Evolutionary conservation across 1,140 invertebrate species (phyloP).

Genomic region (Epicauta chinensis): DNA sequence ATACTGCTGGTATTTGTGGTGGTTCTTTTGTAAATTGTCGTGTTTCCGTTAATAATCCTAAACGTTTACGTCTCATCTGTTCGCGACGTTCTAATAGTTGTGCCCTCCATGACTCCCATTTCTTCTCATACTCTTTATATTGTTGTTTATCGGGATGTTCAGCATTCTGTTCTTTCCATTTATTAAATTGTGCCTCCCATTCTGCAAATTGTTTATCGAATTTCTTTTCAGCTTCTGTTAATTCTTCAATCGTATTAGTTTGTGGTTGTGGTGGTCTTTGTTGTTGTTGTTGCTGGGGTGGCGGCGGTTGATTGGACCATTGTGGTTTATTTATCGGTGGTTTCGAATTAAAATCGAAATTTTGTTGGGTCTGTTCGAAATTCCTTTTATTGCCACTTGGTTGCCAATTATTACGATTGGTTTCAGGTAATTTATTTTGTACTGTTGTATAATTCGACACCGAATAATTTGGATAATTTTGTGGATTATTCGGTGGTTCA

Average conservation of each 20-base stretch:
- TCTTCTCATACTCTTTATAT: slow-evolving; percentile 74
- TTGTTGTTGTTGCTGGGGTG: not conserved
- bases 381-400: not conserved
- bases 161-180: slow-evolving; percentile 77
- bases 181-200: slow-evolving; percentile 79
- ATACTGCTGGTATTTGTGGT: slow-evolving; percentile 1
- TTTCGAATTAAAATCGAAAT: slow-evolving; percentile 1
- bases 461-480: slow-evolving; percentile 9
- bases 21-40: slow-evolving; percentile 2
- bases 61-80: slow-evolving; percentile 66
- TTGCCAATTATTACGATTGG: slow-evolving; percentile 8
- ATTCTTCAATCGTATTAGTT: slow-evolving; percentile 28
- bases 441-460: slow-evolving; percentile 10
- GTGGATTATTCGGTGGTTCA: slow-evolving; percentile 22
- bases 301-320: slow-evolving; percentile 14
- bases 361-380: not conserved
- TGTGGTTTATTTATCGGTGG: slow-evolving; percentile 17
- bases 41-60: slow-evolving; percentile 29
- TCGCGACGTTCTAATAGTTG: slow-evolving; percentile 70
- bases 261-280: slow-evolving; percentile 1
- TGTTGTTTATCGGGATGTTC: slow-evolving; percentile 80
- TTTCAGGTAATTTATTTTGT: slow-evolving; percentile 1
- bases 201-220: slow-evolving; percentile 77
- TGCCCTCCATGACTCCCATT: slow-evolving; percentile 72
- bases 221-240: slow-evolving; percentile 64